These are phyloP conservation scores for Oenanthe melanoleuca DNA, from an alignment of 2,113 vertebrate genomes.

Conservation along the genomic window DNA sequence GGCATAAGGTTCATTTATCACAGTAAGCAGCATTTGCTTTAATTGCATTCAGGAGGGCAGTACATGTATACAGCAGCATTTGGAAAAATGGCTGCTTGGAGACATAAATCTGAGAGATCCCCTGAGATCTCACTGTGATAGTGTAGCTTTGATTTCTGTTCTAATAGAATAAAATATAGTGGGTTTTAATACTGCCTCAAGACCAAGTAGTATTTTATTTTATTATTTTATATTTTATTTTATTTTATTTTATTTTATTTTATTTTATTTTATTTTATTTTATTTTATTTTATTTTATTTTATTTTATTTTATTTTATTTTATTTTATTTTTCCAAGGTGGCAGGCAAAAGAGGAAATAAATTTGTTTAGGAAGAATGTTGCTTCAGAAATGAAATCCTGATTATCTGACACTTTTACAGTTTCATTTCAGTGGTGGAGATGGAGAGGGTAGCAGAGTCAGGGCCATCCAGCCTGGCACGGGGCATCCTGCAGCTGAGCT, in stretches of 20 bases:
- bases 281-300: neutral
- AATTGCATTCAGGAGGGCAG: neutral
- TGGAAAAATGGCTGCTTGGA: conserved; percentile 35
- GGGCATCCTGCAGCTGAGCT: neutral
- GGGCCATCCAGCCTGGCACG: neutral
- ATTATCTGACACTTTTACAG: neutral
- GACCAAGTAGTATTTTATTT: neutral
- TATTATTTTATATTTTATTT: too few relatives aligned
- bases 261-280: neutral
- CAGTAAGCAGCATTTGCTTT: neutral
- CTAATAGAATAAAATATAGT: neutral
- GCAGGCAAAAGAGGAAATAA: neutral
- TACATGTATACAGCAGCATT: neutral
- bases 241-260: too few relatives aligned
- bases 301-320: neutral
- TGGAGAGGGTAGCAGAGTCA: neutral
- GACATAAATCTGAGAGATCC: neutral
- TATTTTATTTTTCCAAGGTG: neutral
- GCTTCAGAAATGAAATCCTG: neutral
- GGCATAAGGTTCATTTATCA: neutral
- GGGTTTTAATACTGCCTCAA: neutral
- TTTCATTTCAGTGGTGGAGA: neutral
- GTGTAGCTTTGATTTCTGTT: neutral
- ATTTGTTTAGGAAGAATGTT: neutral
- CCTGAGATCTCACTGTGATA: neutral